Percentiles rank a stretch among this genome's conserved stretches.
phyloP scores from a whole-genome alignment of 2,797 vertebrate species.

The Rhincodon typus region DNA sequence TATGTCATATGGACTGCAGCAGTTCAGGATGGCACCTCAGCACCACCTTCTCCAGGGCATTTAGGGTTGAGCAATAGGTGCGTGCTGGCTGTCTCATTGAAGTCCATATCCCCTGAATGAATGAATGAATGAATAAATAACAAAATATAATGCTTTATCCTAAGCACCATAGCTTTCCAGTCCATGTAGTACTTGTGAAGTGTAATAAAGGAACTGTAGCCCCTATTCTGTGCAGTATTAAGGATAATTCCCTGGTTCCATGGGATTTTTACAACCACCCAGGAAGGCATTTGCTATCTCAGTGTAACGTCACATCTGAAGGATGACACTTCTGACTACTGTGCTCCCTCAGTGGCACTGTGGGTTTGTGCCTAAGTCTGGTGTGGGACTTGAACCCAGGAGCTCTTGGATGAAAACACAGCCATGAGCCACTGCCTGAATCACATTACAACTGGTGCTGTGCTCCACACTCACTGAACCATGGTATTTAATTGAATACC shows the following conservation, averaged over 20 bases:
- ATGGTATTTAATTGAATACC: not conserved
- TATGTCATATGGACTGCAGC: too few species aligned
- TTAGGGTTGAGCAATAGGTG: too few species aligned
- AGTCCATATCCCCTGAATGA: too few species aligned
- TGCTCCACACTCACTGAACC: not conserved
- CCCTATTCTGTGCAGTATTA: too few species aligned
- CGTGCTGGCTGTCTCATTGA: too few species aligned
- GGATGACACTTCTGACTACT: not conserved
- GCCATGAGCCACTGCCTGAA: not conserved
- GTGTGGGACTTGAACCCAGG: not conserved
- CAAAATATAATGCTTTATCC: not conserved
- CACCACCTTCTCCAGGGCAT: too few species aligned
- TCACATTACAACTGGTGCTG: not conserved
- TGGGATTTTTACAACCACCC: too few species aligned
- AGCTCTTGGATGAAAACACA: not conserved
- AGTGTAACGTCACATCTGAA: too few species aligned
- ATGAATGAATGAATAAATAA: too few species aligned
- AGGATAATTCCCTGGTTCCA: not conserved
- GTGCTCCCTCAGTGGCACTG: not conserved
- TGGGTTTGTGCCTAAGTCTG: not conserved
- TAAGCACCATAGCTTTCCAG: not conserved
- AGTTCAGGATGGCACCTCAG: too few species aligned
- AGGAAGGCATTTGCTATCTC: not conserved
- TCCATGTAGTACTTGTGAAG: not conserved
- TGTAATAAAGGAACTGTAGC: not conserved